phyloP scores from a whole-genome alignment of 2,888 invertebrate genomes.

The Acrobasis suavella region DNA sequence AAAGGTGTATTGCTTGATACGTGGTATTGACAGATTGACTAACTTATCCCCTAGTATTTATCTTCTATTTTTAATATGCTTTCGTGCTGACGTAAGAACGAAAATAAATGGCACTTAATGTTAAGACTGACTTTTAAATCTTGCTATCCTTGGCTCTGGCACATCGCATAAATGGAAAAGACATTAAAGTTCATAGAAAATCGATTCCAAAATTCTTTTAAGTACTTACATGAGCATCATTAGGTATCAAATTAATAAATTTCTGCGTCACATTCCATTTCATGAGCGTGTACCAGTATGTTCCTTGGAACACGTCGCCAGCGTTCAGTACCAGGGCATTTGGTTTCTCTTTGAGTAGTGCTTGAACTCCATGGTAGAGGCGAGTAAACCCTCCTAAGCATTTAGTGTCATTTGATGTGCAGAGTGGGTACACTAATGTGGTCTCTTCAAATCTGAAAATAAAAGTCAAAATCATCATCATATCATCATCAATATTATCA shows the following conservation, averaged over 20 bases:
- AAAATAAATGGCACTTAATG: too few relatives aligned
- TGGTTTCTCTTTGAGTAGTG: constrained; percentile 69
- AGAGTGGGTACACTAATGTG: constrained; percentile 76
- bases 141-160: too few relatives aligned
- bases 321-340: constrained; percentile 88
- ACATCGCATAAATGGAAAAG: neutral
- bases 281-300: constrained; percentile 89
- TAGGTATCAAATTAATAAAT: constrained; percentile 88
- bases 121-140: too few relatives aligned
- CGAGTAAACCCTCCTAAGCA: constrained; percentile 88
- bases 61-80: too few relatives aligned
- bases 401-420: constrained; percentile 66
- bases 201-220: neutral
- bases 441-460: constrained; percentile 83
- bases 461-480: too few relatives aligned
- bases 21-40: too few relatives aligned
- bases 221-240: constrained; percentile 88
- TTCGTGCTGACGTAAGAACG: too few relatives aligned
- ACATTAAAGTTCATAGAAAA: too few relatives aligned
- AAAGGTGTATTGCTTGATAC: too few relatives aligned
- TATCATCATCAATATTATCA: too few relatives aligned
- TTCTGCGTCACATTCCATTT: constrained; percentile 88
- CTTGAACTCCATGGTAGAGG: constrained; percentile 80
- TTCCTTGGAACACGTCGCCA: constrained; percentile 93
- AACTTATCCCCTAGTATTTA: too few relatives aligned